Percentiles rank a stretch among this genome's conserved stretches.
These are phyloP conservation scores for Ctenopoma kingsleyae DNA, from an alignment of 2,797 vertebrate genomes.

Conservation along the genomic window DNA sequence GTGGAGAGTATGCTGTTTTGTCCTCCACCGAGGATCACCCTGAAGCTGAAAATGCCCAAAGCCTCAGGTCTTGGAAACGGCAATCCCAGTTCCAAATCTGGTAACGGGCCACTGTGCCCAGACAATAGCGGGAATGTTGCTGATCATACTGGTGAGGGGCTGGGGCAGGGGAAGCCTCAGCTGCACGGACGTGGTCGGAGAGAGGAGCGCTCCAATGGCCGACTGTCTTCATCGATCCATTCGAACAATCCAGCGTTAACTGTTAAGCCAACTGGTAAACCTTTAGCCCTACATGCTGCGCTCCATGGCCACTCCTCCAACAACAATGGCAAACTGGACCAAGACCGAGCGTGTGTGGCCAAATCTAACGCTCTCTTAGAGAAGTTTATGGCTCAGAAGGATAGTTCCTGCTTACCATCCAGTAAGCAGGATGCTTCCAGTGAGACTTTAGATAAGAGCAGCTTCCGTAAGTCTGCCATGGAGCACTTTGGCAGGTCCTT, in stretches of 20 bases:
- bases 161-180: slow-evolving; percentile 88
- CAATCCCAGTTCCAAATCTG: slow-evolving; percentile 86
- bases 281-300: slow-evolving; percentile 87
- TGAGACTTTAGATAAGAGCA: slow-evolving; percentile 83
- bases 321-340: slow-evolving; percentile 87
- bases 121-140: slow-evolving; percentile 84
- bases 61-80: slow-evolving; percentile 84
- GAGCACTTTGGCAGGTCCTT: slow-evolving; percentile 93
- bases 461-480: slow-evolving; percentile 89
- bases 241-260: slow-evolving; percentile 5
- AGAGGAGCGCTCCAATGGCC: slow-evolving; percentile 88
- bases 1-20: slow-evolving; percentile 91
- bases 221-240: slow-evolving; percentile 73
- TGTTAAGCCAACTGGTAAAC: slow-evolving; percentile 88
- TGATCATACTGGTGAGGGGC: slow-evolving; percentile 67
- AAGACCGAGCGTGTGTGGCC: slow-evolving; percentile 70
- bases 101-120: slow-evolving; percentile 87
- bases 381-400: slow-evolving; percentile 86
- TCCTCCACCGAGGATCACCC: slow-evolving; percentile 93
- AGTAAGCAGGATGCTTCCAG: slow-evolving; percentile 80
- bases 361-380: slow-evolving; percentile 89
- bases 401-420: slow-evolving; percentile 88
- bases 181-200: slow-evolving; percentile 81
- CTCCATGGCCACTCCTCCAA: slow-evolving; percentile 91
- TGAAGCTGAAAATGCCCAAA: slow-evolving; percentile 98